phyloP scores from a whole-genome alignment of 2,888 invertebrate genomes.

The Digitonthophagus gazella region DNA sequence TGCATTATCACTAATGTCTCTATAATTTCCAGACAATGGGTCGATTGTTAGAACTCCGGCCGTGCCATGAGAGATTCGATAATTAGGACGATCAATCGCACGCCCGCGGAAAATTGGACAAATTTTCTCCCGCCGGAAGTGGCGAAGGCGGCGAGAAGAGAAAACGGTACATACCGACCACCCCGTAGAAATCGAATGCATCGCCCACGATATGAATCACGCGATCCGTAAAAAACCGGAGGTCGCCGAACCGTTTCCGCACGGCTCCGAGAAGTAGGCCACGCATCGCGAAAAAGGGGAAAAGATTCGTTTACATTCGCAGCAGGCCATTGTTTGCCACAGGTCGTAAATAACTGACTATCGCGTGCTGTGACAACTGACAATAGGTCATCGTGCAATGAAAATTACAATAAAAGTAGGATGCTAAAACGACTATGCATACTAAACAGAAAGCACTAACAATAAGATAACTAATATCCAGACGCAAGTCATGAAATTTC shows the following conservation, averaged over 20 bases:
- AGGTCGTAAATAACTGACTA: conserved; percentile 16
- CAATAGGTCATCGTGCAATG: background rate
- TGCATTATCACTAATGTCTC: background rate
- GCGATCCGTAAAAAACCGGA: conserved; percentile 12
- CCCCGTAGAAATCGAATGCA: conserved; percentile 6
- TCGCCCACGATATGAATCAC: conserved; percentile 17
- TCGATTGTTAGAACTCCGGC: background rate
- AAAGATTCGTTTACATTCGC: conserved; percentile 6
- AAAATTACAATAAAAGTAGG: background rate
- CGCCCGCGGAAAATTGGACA: conserved; percentile 1
- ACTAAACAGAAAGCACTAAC: too few relatives aligned
- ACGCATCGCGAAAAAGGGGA: conserved; percentile 5
- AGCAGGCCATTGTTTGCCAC: conserved; percentile 11
- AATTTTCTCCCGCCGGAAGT: conserved; percentile 1
- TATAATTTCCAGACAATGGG: background rate
- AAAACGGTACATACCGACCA: conserved; percentile 7
- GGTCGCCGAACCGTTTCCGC: conserved; percentile 16
- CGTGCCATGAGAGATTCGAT: background rate
- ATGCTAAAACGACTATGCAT: background rate
- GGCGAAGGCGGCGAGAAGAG: background rate
- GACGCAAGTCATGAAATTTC: too few relatives aligned
- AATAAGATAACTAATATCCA: too few relatives aligned
- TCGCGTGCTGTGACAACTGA: conserved; percentile 1
- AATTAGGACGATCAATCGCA: background rate
- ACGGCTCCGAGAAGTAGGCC: conserved; percentile 7